These are phyloP conservation scores for Lissocephala sabroskyi DNA, from an alignment of 2,888 invertebrate genomes.

Conservation along the genomic window DNA sequence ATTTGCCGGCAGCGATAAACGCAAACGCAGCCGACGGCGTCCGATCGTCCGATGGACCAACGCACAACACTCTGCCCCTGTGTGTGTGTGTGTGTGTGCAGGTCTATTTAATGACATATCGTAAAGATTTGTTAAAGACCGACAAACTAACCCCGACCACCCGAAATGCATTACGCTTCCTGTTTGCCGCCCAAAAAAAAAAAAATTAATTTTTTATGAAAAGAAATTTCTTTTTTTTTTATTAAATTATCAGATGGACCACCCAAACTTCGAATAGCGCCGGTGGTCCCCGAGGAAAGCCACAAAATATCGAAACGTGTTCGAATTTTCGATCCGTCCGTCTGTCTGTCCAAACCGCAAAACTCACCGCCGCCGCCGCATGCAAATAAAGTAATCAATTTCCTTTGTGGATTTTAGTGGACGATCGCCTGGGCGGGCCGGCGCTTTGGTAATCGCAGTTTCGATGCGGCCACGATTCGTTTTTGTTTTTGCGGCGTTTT, in stretches of 20 bases:
- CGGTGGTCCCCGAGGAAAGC: conserved; percentile 31
- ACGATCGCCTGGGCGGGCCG: too few species aligned
- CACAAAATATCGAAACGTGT: conserved; percentile 67
- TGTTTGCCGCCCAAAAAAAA: conserved; percentile 23
- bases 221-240: too few species aligned
- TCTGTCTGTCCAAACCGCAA: conserved; percentile 19
- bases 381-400: conserved; percentile 40
- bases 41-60: conserved; percentile 3
- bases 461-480: conserved; percentile 52
- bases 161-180: conserved; percentile 52
- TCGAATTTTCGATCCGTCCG: conserved; percentile 30
- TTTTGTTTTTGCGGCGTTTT: conserved; percentile 42
- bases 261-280: conserved; percentile 30
- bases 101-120: conserved; percentile 58
- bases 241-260: conserved; percentile 17
- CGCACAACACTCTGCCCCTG: conserved; percentile 17
- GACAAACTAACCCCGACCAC: conserved; percentile 34
- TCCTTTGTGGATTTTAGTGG: not conserved
- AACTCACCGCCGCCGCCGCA: too few species aligned
- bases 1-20: conserved; percentile 65
- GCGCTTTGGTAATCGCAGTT: not conserved
- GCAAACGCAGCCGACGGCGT: conserved; percentile 22
- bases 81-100: conserved; percentile 9
- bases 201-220: not conserved
- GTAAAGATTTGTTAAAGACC: conserved; percentile 64